phyloP scores from a whole-genome alignment of 2,113 vertebrate genomes.

The Sinocyclocheilus maitianheensis region DNA sequence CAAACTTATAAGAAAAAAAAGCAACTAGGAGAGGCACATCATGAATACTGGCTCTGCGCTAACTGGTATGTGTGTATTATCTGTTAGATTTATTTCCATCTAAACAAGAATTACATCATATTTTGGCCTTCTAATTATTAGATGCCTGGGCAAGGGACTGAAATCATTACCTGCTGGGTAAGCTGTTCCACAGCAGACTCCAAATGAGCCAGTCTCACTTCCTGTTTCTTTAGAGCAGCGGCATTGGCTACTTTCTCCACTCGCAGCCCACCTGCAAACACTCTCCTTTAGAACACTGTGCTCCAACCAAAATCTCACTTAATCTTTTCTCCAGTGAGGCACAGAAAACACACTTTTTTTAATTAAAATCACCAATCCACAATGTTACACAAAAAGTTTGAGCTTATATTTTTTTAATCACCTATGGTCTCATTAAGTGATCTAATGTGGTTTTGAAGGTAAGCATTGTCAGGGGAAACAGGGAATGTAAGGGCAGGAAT shows the following conservation, averaged over 20 bases:
- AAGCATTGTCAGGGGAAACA: constrained; percentile 55
- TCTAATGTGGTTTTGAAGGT: constrained; percentile 55
- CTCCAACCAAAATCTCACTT: neutral
- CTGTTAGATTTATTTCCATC: neutral
- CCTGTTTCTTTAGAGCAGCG: constrained; percentile 59
- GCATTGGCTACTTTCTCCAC: constrained; percentile 52
- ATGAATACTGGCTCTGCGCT: neutral
- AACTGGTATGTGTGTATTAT: neutral
- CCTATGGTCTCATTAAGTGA: constrained; percentile 60
- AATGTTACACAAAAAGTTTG: neutral
- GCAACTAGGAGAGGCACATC: neutral
- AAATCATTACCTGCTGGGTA: constrained; percentile 74
- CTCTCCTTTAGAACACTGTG: neutral
- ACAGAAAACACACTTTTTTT: neutral
- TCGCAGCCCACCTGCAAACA: constrained; percentile 62
- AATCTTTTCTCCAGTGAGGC: neutral
- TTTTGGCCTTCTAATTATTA: neutral
- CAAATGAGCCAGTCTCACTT: constrained; percentile 60
- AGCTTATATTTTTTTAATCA: constrained; percentile 43
- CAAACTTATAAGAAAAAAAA: neutral
- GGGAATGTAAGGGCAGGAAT: constrained; percentile 30
- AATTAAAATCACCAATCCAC: neutral
- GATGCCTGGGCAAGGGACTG: neutral
- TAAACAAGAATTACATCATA: neutral
- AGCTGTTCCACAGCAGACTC: constrained; percentile 63